These are phyloP conservation scores for Pampus argenteus DNA, from an alignment of 2,797 vertebrate species.

Conservation along the genomic window DNA sequence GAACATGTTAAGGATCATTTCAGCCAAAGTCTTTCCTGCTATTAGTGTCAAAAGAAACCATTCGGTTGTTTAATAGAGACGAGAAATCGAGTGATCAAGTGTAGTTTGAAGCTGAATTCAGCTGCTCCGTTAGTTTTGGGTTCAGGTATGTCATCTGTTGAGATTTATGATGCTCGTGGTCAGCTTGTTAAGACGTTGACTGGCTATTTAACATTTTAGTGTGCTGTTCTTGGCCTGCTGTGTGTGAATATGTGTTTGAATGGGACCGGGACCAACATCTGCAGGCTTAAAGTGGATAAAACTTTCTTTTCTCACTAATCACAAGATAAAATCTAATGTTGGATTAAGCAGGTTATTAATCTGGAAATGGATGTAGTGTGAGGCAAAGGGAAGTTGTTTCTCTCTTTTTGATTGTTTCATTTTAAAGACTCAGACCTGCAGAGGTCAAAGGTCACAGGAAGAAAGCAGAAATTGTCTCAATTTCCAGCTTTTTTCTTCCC, in stretches of 20 bases:
- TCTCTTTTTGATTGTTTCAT: background rate
- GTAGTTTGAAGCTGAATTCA: background rate
- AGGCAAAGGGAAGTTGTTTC: too few species aligned
- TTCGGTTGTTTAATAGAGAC: too few species aligned
- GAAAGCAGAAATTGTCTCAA: background rate
- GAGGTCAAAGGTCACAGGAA: background rate
- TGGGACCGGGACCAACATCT: background rate
- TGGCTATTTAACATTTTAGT: constrained; percentile 9
- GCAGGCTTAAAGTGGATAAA: background rate
- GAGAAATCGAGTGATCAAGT: background rate
- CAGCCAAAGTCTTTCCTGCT: too few species aligned
- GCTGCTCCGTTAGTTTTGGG: background rate
- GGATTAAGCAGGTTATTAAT: background rate
- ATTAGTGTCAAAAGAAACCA: too few species aligned
- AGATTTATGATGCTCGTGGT: constrained; percentile 21
- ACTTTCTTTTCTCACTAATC: too few species aligned
- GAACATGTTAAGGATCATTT: too few species aligned
- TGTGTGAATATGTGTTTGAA: constrained; percentile 3
- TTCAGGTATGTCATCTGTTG: background rate
- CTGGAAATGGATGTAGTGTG: background rate
- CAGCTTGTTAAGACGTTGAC: background rate
- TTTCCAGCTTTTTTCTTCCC: background rate
- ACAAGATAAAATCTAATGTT: too few species aligned
- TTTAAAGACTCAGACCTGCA: background rate
- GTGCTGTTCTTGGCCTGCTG: constrained; percentile 22